Base-by-base conservation (phyloP, 2,797 vertebrate species). In the Fistularia commersonii region DNA sequence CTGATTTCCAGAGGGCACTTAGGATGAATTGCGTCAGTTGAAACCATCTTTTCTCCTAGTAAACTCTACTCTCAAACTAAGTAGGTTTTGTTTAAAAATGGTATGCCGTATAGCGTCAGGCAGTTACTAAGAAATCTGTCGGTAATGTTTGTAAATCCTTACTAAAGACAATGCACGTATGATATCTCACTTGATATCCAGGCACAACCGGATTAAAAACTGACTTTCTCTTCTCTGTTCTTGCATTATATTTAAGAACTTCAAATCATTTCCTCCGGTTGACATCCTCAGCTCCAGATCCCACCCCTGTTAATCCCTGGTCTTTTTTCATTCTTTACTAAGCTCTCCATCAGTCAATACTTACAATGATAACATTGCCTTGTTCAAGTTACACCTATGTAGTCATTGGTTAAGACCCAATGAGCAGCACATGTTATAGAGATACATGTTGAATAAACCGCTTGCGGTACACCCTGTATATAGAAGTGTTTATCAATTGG, bases 271-370 rank as follows among this genome's bases (percentile, higher is more conserved):
- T n/a, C n/a, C n/a, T n/a, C n/a, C n/a, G n/a, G n/a, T n/a, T n/a
- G n/a, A 23, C 23, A 4, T 23, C 23, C 23, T 7, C 9, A 1
- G 9, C 35, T 36, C 35, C 35, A 10, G 35, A 36, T 6, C 9
- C 35, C 9, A 7, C 9, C 7, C 9, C 7, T 36, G 35, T 36
- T 36, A 7, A 36, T 8, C 35, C 7, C 33, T 15, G 39, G 44
- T 45, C 80, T 77, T 61, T 45, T 77, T 71, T 57, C 65, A 71
- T 54, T 66, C 54, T 64, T 51, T 41, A 11, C 48, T 33, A 52
- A 74, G 51, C 79, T 74, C 48, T 41, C 43, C 72, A 54, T 76
- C 41, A 51, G 73, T 56, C 69, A 84, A 85, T 80, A 83, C 73
- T 83, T 70, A 81, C 66, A 51, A 32, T 36, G 39, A 70, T 49